phyloP scores from a whole-genome alignment of 2,888 invertebrate species.

The Ypsolopha scabrella region DNA sequence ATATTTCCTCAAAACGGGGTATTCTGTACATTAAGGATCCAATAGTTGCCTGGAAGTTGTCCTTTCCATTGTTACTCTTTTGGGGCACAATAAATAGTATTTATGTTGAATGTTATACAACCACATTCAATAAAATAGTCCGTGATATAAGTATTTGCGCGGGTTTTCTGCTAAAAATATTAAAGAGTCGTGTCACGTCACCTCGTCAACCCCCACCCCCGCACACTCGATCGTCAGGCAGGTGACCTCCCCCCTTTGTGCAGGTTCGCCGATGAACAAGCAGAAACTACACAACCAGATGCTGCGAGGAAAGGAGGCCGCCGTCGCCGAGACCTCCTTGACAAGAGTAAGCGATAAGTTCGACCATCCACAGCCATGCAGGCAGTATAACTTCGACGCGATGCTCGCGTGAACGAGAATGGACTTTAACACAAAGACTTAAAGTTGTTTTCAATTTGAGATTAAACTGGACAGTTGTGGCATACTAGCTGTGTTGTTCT shows the following conservation, averaged over 20 bases:
- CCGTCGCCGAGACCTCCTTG: slow-evolving; percentile 82
- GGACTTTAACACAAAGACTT: slow-evolving; percentile 3
- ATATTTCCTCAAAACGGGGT: too few species aligned
- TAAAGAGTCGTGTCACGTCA: background rate
- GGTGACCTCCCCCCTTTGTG: slow-evolving; percentile 30
- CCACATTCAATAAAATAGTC: too few species aligned
- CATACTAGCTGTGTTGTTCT: too few species aligned
- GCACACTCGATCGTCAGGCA: slow-evolving; percentile 32
- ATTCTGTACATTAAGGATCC: too few species aligned
- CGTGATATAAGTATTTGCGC: background rate
- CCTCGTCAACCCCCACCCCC: slow-evolving; percentile 3
- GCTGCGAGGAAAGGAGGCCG: slow-evolving; percentile 75
- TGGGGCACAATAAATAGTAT: too few species aligned
- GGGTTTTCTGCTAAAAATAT: background rate
- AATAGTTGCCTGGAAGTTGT: too few species aligned
- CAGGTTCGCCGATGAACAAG: slow-evolving; percentile 87
- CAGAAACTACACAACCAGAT: slow-evolving; percentile 84
- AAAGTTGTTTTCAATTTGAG: background rate
- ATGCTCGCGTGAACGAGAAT: slow-evolving; percentile 28
- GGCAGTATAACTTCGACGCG: slow-evolving; percentile 50
- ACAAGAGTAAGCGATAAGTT: slow-evolving; percentile 78
- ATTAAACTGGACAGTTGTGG: background rate
- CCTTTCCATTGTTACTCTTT: too few species aligned
- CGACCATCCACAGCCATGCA: slow-evolving; percentile 17
- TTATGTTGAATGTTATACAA: too few species aligned